phyloP scores from a whole-genome alignment of 2,113 vertebrate genomes.

The Cinclus mexicanus region DNA sequence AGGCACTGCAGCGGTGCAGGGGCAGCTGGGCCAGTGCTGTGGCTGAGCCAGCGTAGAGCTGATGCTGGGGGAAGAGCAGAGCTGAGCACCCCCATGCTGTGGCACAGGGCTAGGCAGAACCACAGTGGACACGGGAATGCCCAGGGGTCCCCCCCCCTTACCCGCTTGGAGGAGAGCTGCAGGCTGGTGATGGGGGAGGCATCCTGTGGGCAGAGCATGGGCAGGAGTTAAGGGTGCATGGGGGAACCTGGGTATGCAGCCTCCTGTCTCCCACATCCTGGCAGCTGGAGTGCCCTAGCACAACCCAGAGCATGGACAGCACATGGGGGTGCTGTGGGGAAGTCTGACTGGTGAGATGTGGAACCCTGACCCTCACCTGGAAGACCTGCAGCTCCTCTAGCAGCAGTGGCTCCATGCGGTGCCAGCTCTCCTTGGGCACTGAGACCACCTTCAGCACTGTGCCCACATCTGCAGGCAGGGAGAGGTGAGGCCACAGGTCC shows the following conservation, averaged over 20 bases:
- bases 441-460: slow-evolving; percentile 93
- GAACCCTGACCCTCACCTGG: slow-evolving; percentile 77
- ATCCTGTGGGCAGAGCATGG: slow-evolving; percentile 73
- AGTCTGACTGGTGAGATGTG: rapidly evolving
- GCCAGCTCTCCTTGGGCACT: slow-evolving; percentile 86
- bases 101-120: rapidly evolving
- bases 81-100: not conserved
- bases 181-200: slow-evolving; percentile 87
- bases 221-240: not conserved
- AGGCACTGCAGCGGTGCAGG: slow-evolving; percentile 90
- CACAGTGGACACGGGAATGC: rapidly evolving
- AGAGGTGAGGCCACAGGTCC: not conserved
- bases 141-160: slow-evolving; percentile 12
- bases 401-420: slow-evolving; percentile 87
- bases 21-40: slow-evolving; percentile 88
- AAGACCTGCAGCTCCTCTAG: slow-evolving; percentile 94
- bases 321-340: rapidly evolving
- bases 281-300: not conserved
- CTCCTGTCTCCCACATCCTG: not conserved
- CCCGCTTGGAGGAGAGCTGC: slow-evolving; percentile 95
- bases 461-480: slow-evolving; percentile 80
- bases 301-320: rapidly evolving
- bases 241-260: no score
- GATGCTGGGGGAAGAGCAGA: slow-evolving; percentile 79
- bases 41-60: slow-evolving; percentile 88